Percentiles rank a stretch among this genome's conserved stretches.
These are phyloP conservation scores for Dipodomys spectabilis DNA, from an alignment of 2,113 vertebrate species.

Conservation along the genomic window DNA sequence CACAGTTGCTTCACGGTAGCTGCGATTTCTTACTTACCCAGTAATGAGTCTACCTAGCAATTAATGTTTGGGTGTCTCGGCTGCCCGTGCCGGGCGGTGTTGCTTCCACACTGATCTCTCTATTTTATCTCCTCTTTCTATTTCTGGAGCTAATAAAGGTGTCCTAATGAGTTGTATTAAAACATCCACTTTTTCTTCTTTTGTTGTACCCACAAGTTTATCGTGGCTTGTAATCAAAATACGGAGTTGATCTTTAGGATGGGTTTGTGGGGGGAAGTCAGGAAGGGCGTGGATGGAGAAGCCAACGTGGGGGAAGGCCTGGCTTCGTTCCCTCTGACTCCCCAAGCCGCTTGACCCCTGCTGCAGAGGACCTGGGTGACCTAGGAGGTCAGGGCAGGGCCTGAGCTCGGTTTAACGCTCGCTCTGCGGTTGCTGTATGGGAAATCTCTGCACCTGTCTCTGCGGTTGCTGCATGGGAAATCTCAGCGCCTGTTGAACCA, in stretches of 20 bases:
- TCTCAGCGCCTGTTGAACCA: not conserved
- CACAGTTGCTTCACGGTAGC: conserved; percentile 76
- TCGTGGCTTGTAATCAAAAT: conserved; percentile 68
- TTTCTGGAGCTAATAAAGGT: conserved; percentile 74
- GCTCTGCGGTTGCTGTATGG: too few species aligned
- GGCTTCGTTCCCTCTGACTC: not conserved
- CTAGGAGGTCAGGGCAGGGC: not conserved
- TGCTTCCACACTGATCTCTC: conserved; percentile 73
- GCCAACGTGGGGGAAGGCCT: not conserved
- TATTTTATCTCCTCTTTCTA: conserved; percentile 67
- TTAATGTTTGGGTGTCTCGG: conserved; percentile 73
- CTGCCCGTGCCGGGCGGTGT: conserved; percentile 51
- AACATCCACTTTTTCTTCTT: conserved; percentile 61
- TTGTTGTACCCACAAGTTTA: conserved; percentile 61
- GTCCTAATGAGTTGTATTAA: conserved; percentile 75
- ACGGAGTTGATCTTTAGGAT: not conserved
- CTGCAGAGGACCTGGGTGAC: not conserved
- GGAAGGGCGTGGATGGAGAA: conserved; percentile 3
- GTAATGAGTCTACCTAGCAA: conserved; percentile 80
- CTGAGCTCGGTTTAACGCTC: not conserved
- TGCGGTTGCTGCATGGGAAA: not conserved
- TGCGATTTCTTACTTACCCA: conserved; percentile 83
- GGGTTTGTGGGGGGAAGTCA: not conserved
- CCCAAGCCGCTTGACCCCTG: too few species aligned
- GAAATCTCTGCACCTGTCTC: not conserved